Evolutionary conservation across 2,113 vertebrate genomes (phyloP).

Genomic region (Aythya baeri): DNA sequence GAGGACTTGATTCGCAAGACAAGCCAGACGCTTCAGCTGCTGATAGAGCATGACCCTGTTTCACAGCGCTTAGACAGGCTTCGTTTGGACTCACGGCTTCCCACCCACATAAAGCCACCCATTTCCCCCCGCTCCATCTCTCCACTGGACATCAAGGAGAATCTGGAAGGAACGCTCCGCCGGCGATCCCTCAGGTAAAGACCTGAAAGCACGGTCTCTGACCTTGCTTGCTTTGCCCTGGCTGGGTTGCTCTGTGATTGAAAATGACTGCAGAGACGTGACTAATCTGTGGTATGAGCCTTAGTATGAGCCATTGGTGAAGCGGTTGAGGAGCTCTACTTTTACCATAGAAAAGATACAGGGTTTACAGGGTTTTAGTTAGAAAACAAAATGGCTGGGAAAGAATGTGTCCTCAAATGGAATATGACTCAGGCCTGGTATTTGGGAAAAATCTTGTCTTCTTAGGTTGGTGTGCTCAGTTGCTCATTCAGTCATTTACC

Average conservation of each 20-base stretch:
- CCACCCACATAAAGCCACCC: constrained; percentile 81
- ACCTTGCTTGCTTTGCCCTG: neutral
- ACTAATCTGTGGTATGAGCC: neutral
- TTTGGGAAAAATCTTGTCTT: neutral
- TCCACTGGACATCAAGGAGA: constrained; percentile 83
- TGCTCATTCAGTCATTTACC: neutral
- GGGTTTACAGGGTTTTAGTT: neutral
- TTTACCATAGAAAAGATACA: neutral
- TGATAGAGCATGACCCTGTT: constrained; percentile 94
- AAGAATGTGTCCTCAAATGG: neutral
- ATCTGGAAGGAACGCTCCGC: constrained; percentile 83
- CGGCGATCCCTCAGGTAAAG: constrained; percentile 89
- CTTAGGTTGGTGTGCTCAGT: neutral
- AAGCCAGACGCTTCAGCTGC: constrained; percentile 91
- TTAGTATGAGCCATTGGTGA: neutral
- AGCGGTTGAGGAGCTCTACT: neutral
- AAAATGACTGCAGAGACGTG: neutral
- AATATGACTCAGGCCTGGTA: neutral
- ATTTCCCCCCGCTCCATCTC: constrained; percentile 77
- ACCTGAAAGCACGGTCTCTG: neutral
- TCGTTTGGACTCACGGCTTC: constrained; percentile 82
- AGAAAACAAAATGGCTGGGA: neutral
- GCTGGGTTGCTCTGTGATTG: neutral
- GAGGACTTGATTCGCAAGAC: constrained; percentile 90
- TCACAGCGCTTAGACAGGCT: constrained; percentile 87